A percentile compares a stretch with the other conserved stretches of the same genome.
Conservation (phyloP, 2,113 vertebrate genomes). For the Paratilapia polleni region DNA sequence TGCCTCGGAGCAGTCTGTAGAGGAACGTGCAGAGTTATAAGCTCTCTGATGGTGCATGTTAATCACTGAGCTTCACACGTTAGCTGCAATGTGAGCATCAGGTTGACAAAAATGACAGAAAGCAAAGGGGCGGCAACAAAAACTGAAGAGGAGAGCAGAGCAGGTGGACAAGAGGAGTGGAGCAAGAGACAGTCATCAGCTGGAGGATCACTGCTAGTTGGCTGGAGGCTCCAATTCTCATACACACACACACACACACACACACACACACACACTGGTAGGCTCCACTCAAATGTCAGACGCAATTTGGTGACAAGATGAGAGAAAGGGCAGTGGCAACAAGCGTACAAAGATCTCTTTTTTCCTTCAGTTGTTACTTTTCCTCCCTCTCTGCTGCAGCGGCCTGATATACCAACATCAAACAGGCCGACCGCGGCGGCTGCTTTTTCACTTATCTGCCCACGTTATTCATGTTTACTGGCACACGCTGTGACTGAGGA, state of each 20-base stretch:
- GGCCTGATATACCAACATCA: slow-evolving; percentile 52
- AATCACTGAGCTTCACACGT: background rate
- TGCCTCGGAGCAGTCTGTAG: background rate
- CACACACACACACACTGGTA: slow-evolving; percentile 1
- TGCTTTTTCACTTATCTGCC: slow-evolving; percentile 13
- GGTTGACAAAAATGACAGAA: background rate
- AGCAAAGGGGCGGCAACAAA: background rate
- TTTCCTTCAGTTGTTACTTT: background rate
- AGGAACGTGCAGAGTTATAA: background rate
- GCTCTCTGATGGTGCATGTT: background rate
- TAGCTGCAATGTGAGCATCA: background rate
- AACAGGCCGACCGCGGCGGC: background rate
- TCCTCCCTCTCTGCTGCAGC: slow-evolving; percentile 13
- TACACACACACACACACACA: slow-evolving; percentile 1
- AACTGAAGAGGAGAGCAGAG: background rate
- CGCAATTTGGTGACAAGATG: slow-evolving; percentile 79
- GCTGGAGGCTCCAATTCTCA: slow-evolving; percentile 47
- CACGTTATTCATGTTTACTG: background rate
- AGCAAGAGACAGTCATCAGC: slow-evolving; percentile 11
- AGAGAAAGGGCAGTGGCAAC: slow-evolving; percentile 78
- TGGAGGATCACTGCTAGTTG: slow-evolving; percentile 39
- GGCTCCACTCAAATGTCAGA: slow-evolving; percentile 84
- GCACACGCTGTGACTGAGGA: background rate
- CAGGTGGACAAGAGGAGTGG: slow-evolving; percentile 24
- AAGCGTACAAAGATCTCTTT: slow-evolving; percentile 44